Evolutionary conservation across 2,113 vertebrate genomes (phyloP).

Genomic region (Corvus cornix): DNA sequence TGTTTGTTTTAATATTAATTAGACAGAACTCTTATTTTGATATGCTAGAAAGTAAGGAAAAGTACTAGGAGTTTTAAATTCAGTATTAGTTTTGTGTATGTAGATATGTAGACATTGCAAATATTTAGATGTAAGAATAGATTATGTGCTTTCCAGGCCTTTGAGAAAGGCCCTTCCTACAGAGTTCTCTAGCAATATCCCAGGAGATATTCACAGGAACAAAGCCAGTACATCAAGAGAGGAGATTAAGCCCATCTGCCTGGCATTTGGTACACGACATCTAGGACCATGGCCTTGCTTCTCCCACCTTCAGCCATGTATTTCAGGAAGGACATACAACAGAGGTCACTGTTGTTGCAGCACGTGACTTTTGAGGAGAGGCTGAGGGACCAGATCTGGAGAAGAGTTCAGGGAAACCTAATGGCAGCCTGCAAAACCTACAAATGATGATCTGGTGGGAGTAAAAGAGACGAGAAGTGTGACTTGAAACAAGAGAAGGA

Average conservation of each 20-base stretch:
- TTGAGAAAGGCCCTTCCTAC: background rate
- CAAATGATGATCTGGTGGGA: background rate
- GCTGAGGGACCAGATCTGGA: background rate
- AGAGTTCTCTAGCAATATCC: background rate
- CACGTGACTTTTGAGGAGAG: background rate
- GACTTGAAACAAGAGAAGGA: background rate
- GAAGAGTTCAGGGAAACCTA: background rate
- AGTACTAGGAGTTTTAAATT: background rate
- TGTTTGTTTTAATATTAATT: background rate
- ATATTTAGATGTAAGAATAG: background rate
- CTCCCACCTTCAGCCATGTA: background rate
- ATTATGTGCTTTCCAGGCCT: background rate
- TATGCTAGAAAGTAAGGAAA: background rate
- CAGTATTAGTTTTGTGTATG: background rate
- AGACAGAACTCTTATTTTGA: background rate
- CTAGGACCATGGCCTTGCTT: rapidly evolving
- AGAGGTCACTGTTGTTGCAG: background rate
- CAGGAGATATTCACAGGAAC: background rate
- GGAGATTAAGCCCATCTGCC: background rate
- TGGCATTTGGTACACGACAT: background rate
- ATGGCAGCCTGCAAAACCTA: background rate
- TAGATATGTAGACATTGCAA: background rate
- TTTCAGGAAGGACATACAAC: background rate
- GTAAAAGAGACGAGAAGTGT: background rate
- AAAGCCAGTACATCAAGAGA: background rate